Conservation (phyloP, 2,113 vertebrate species). For the Cheilinus undulatus region DNA sequence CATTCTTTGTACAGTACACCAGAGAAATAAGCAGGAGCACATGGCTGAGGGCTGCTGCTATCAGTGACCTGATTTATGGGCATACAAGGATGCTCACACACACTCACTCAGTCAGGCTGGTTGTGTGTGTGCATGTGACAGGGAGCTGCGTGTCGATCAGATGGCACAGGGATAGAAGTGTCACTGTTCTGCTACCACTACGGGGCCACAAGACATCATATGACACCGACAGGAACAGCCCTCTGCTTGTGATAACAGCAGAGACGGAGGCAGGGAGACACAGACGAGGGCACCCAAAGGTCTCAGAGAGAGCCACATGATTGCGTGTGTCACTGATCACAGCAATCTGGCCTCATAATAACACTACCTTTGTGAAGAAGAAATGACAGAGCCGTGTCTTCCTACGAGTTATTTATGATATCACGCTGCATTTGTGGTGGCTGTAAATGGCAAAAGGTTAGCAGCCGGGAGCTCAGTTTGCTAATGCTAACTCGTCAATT, state of each 20-base stretch:
- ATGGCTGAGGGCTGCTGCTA: conserved; percentile 85
- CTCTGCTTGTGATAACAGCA: conserved; percentile 71
- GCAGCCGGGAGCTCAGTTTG: conserved; percentile 26
- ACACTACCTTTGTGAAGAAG: conserved; percentile 66
- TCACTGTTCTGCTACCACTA: conserved; percentile 93
- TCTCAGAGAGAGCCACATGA: conserved; percentile 77
- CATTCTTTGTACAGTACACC: conserved; percentile 38
- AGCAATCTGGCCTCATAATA: conserved; percentile 52
- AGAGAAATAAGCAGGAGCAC: conserved; percentile 78
- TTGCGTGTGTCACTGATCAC: conserved; percentile 72
- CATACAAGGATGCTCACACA: conserved; percentile 35
- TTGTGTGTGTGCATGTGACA: conserved; percentile 91
- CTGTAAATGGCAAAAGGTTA: conserved; percentile 48
- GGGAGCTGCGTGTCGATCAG: conserved; percentile 89
- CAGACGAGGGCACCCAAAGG: conserved; percentile 72
- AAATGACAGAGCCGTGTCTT: neutral
- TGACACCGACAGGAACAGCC: conserved; percentile 91
- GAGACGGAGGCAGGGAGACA: conserved; percentile 45
- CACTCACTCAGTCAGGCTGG: conserved; percentile 17
- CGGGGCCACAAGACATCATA: conserved; percentile 89
- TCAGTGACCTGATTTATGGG: conserved; percentile 85
- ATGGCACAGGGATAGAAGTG: conserved; percentile 93
- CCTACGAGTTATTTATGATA: conserved; percentile 44
- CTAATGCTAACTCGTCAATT: conserved; percentile 30
- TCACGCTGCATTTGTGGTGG: conserved; percentile 11